Conservation (phyloP, 2,888 invertebrate species). For the Orchesellides sinensis region DNA sequence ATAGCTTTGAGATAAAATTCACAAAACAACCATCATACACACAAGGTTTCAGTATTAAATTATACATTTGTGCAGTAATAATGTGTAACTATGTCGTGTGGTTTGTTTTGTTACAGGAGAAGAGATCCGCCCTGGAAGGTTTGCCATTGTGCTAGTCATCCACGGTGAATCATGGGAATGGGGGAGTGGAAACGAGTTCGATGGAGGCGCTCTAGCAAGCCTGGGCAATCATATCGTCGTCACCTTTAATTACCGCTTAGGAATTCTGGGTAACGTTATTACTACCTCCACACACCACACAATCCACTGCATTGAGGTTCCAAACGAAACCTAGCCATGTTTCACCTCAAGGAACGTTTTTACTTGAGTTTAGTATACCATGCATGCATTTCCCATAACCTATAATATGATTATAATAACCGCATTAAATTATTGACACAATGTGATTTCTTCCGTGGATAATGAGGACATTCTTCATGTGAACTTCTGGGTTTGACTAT, state of each 20-base stretch:
- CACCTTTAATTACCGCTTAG: constrained; percentile 86
- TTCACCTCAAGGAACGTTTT: no score
- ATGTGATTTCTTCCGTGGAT: constrained; percentile 20
- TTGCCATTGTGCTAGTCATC: constrained; percentile 85
- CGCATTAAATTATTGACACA: constrained; percentile 29
- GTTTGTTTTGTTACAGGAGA: constrained; percentile 66
- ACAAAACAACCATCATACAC: no score
- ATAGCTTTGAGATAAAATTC: no score
- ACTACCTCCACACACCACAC: neutral
- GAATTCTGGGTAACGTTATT: constrained; percentile 42
- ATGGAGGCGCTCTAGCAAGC: constrained; percentile 93
- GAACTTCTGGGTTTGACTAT: neutral
- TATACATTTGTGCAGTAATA: no score
- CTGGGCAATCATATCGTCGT: constrained; percentile 93
- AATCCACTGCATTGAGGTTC: no score
- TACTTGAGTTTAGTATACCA: no score
- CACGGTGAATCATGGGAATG: constrained; percentile 98
- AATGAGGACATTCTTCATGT: constrained; percentile 10
- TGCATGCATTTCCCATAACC: neutral
- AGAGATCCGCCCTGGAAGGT: constrained; percentile 72
- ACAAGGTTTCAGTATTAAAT: no score
- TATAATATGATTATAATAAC: neutral
- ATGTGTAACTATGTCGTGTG: neutral
- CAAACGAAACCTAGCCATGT: no score
- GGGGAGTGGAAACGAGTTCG: constrained; percentile 98